These are phyloP conservation scores for Dufourea novaeangliae DNA, from an alignment of 1,140 invertebrate species.

Conservation along the genomic window DNA sequence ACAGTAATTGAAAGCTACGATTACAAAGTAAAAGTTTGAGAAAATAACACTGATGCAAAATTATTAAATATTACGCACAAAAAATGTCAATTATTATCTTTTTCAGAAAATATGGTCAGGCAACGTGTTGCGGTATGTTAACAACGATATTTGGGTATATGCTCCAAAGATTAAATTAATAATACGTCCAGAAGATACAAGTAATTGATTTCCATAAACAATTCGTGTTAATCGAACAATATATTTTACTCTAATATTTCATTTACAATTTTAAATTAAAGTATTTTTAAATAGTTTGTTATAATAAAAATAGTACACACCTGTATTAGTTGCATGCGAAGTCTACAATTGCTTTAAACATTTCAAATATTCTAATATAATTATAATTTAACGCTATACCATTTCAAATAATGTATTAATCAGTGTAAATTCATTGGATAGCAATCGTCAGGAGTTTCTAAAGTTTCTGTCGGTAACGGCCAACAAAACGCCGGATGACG, in stretches of 20 bases:
- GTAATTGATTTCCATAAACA: background rate
- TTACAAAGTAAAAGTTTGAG: background rate
- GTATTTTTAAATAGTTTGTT: no score
- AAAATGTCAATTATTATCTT: no score
- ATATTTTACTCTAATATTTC: background rate
- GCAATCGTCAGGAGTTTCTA: background rate
- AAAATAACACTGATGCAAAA: background rate
- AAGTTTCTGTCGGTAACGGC: background rate
- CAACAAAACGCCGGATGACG: conserved; percentile 2
- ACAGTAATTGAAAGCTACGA: background rate
- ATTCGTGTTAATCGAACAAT: background rate
- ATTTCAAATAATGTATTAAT: background rate
- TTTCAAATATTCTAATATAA: background rate
- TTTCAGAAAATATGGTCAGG: background rate
- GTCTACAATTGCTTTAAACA: background rate
- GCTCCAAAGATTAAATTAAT: no score
- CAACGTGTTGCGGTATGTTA: no score
- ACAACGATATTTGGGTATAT: no score
- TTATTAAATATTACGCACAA: no score
- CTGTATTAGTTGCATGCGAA: background rate
- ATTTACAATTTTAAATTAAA: no score
- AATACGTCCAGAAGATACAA: no score
- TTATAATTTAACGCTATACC: no score
- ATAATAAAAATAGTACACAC: background rate
- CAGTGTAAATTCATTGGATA: background rate